Percentiles rank a stretch among this genome's conserved stretches.
Conservation (phyloP, 2,113 vertebrate species). For the Cryptoleucopteryx plumbea region DNA sequence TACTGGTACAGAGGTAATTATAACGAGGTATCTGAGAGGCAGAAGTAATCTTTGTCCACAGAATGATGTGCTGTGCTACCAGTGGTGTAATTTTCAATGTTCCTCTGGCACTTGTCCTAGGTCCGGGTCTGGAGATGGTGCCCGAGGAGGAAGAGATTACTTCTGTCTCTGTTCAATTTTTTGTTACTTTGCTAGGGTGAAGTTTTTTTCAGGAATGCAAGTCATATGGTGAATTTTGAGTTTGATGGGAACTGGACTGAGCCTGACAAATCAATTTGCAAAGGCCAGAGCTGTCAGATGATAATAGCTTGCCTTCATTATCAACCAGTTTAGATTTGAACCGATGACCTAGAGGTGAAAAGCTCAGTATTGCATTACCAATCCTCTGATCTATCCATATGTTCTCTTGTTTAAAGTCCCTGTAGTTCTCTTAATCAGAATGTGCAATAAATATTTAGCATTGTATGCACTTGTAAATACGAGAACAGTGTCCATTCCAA, state of each 20-base stretch:
- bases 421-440: neutral
- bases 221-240: neutral
- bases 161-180: neutral
- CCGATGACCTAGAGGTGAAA: conserved; percentile 11
- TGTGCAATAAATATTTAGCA: neutral
- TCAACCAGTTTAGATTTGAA: neutral
- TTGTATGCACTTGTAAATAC: neutral
- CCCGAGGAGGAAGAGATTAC: neutral
- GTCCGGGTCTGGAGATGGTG: neutral
- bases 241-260: neutral
- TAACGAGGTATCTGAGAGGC: neutral
- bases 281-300: neutral
- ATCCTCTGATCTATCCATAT: conserved; percentile 14
- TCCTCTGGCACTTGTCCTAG: neutral
- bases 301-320: neutral
- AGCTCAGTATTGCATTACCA: neutral
- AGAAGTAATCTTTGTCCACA: neutral
- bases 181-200: neutral
- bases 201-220: neutral
- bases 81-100: neutral
- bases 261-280: neutral
- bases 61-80: neutral
- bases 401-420: neutral
- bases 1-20: neutral
- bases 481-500: neutral